Percentiles rank a stretch among this genome's conserved stretches.
phyloP scores from a whole-genome alignment of 1,140 invertebrate species.

The Trinorchestia longiramus region DNA sequence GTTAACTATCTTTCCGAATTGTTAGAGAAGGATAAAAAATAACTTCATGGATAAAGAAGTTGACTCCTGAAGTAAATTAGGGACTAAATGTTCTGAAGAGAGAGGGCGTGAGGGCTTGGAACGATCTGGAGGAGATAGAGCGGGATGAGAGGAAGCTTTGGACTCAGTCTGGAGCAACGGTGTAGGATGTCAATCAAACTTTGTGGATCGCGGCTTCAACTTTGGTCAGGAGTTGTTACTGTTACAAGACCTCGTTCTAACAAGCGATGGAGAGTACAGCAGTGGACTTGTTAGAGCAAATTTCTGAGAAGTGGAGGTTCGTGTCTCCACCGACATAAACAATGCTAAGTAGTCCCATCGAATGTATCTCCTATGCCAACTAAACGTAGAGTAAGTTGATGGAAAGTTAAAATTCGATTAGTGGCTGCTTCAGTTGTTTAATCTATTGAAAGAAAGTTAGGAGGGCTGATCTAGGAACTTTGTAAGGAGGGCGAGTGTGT shows the following conservation, averaged over 20 bases:
- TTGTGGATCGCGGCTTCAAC: neutral
- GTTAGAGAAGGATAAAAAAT: neutral
- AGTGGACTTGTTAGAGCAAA: neutral
- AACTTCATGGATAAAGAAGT: neutral
- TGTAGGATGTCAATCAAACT: neutral
- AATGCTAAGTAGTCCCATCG: neutral
- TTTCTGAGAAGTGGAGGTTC: neutral
- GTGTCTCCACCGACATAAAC: neutral
- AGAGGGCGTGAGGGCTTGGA: neutral
- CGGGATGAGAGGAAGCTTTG: neutral
- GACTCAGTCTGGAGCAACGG: neutral
- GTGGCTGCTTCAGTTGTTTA: too few species aligned
- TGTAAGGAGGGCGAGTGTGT: neutral
- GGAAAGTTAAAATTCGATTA: too few species aligned
- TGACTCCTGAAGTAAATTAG: neutral
- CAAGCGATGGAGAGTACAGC: neutral
- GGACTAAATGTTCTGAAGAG: neutral
- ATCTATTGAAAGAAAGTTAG: too few species aligned
- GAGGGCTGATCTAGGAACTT: neutral
- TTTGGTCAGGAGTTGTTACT: neutral
- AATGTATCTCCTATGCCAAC: too few species aligned
- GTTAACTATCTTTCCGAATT: neutral
- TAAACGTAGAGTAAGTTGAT: too few species aligned
- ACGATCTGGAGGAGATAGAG: neutral
- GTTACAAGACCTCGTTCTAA: neutral